Evolutionary conservation across 2,113 vertebrate species (phyloP), one percentile per base, ranked within the genome.

Genomic region (Benitochromis conjunctus): DNA sequence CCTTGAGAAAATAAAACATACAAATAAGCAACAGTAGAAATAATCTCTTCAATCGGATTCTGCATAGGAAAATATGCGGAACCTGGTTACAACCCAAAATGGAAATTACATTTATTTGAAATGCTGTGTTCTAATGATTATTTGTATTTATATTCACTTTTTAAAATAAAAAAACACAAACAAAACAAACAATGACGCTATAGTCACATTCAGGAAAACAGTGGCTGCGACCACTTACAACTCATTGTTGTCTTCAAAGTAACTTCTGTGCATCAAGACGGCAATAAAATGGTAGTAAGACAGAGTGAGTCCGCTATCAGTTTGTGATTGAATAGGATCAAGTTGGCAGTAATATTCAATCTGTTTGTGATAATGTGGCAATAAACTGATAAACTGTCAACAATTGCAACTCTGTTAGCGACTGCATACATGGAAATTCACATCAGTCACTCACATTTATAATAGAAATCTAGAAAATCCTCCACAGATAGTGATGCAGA

Each of bases 361-460:
- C 6, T 64, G 31, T 36, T 64, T 64, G 18, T 2, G 0, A 64
- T 64, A 36, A 36, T 36, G 18, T 64, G 31, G 3, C 31, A 64
- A 1, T 64, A 36, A n/a, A 36, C 31, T 64, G 60, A 64, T 64
- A 36, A 64, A 64, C 31, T 36, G 18, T 64, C 60, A 36, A 36
- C 16, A 64, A n/a, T 64, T 41, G 11, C 34, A 66, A 66, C 34
- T 3, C 34, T 66, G 62, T 66, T 66, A 21, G 0, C 6, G 36
- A 38, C 60, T 38, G 34, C 34, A 21, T 64, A 13, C 10, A 0
- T 0, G 10, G 62, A 41, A 41, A 66, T 66, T 66, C 0, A 64
- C 60, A 64, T 64, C 0, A 7, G 34, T 36, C 10, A n/a, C 18
- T 7, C 12, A 64, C 4, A 64, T 66, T 41, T 66, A 21, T 0